Evolutionary conservation across 2,888 invertebrate species (phyloP).

Genomic region (Willowsia nigromaculata): DNA sequence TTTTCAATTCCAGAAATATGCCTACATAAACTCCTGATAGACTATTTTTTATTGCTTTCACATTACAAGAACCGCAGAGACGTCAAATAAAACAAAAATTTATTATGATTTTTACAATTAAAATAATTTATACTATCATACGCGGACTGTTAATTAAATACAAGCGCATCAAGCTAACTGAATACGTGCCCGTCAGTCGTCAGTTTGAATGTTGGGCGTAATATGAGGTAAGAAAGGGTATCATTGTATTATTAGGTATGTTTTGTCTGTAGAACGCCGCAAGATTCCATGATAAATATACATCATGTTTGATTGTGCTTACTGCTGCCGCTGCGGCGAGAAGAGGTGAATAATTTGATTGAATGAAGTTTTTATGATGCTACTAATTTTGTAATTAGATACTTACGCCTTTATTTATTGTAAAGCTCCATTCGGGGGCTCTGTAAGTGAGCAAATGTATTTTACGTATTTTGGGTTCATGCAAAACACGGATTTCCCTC

Average conservation of each 20-base stretch:
- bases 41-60: not conserved
- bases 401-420: not conserved
- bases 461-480: not conserved
- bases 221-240: not conserved
- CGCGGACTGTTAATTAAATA: not conserved
- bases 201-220: not conserved
- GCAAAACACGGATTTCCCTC: not conserved
- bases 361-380: not conserved
- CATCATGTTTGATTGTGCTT: too few relatives aligned
- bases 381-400: slow-evolving; percentile 16
- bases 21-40: not conserved
- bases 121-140: not conserved
- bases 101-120: not conserved
- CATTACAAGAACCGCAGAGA: not conserved
- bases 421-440: not conserved
- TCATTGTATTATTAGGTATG: not conserved
- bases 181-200: not conserved
- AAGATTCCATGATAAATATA: slow-evolving; percentile 17
- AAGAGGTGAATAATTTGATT: not conserved
- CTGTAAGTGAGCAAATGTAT: not conserved
- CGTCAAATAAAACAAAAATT: slow-evolving; percentile 1
- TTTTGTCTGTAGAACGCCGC: not conserved
- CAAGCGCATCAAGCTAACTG: not conserved
- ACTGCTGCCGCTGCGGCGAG: not conserved
- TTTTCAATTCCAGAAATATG: slow-evolving; percentile 36